Percentiles rank a stretch among this genome's conserved stretches.
phyloP scores from a whole-genome alignment of 2,797 vertebrate genomes.

The Benthosema pterotum region DNA sequence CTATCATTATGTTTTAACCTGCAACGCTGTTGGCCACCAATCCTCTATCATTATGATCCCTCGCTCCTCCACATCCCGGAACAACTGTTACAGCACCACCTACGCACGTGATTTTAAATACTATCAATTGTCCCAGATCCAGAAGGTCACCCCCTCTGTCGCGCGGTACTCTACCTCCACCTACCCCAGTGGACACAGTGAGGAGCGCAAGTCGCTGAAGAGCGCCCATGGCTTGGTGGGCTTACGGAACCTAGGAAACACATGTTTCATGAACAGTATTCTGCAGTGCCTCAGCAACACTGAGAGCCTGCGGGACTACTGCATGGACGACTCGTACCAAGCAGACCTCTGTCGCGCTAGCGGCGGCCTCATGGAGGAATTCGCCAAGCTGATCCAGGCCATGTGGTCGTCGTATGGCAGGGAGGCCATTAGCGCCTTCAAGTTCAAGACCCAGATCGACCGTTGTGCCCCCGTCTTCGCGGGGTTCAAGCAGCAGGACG shows the following conservation, averaged over 20 bases:
- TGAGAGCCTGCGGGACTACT: constrained; percentile 93
- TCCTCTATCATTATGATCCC: too few species aligned
- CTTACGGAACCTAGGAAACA: constrained; percentile 96
- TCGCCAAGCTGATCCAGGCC: constrained; percentile 94
- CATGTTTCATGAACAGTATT: constrained; percentile 99
- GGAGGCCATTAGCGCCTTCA: constrained; percentile 92
- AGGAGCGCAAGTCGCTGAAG: constrained; percentile 65
- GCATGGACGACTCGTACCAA: constrained; percentile 91
- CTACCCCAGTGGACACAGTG: too few species aligned
- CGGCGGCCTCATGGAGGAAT: constrained; percentile 96
- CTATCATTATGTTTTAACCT: too few species aligned
- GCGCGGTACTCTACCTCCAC: too few species aligned
- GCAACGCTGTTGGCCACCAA: too few species aligned
- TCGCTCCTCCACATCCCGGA: too few species aligned
- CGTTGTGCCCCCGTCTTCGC: constrained; percentile 96
- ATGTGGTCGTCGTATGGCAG: constrained; percentile 92
- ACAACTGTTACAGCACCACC: too few species aligned
- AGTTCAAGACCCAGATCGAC: constrained; percentile 99
- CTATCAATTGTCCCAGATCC: too few species aligned
- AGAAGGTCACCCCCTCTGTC: too few species aligned
- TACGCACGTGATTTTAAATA: too few species aligned
- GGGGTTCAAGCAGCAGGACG: constrained; percentile 98
- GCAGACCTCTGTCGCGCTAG: constrained; percentile 93
- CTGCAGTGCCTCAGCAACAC: constrained; percentile 99
- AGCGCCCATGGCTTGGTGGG: constrained; percentile 91